A percentile compares a stretch with the other conserved stretches of the same genome.
Conservation (phyloP, 1,140 invertebrate species). For the Calephelis nemesis region DNA sequence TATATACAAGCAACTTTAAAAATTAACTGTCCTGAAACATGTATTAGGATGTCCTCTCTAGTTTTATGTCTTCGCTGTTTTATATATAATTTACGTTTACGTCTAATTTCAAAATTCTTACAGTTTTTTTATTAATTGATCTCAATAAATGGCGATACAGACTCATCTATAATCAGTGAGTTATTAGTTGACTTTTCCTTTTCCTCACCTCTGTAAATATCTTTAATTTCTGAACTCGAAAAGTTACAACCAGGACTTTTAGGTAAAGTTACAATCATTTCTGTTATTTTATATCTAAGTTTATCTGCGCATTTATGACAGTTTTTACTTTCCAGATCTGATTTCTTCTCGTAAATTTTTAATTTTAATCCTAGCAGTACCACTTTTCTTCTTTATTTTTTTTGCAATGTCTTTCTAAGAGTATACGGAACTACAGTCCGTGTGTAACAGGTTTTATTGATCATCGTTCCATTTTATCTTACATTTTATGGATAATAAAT, state of each 20-base stretch:
- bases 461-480: neutral
- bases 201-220: neutral
- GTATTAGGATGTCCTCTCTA: neutral
- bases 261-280: neutral
- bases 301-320: constrained; percentile 10
- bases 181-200: neutral
- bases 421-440: neutral
- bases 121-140: neutral
- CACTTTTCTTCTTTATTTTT: neutral
- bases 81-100: too few species aligned
- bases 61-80: neutral
- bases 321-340: constrained; percentile 18
- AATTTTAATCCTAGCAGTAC: neutral
- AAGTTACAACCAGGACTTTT: neutral
- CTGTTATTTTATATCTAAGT: neutral
- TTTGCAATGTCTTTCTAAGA: neutral
- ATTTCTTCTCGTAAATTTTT: constrained; percentile 5
- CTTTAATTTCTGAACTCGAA: neutral
- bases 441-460: neutral
- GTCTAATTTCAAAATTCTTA: too few species aligned
- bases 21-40: constrained; percentile 10
- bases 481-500: neutral
- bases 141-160: neutral
- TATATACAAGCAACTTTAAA: neutral
- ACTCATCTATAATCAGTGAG: neutral